Base-by-base conservation (phyloP, 2,888 invertebrate genomes). In the Pachliopta kotzebuea region DNA sequence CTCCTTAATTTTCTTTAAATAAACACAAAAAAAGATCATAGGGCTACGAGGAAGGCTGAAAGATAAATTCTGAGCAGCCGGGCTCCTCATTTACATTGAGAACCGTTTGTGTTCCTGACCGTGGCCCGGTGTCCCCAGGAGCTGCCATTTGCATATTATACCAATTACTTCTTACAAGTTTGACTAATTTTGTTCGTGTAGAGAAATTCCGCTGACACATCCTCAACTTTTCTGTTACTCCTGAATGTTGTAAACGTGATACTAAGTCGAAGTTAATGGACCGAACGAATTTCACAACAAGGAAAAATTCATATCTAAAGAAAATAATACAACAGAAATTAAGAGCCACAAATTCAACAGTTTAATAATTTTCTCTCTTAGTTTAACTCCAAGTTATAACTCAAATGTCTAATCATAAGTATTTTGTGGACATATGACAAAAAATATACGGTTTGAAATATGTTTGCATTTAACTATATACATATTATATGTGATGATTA, bases 81-180 rank as follows among this genome's bases (percentile, higher is more conserved):
- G 65, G 68, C 71, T 70, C 71, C 81, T 87, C 79, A 88, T 89
- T 88, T 85, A 80, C 87, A 86, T 88, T 75, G 76, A 80, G 78
- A 85, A 80, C 78, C 83, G 81, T 84, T 85, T 78, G 80, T 75
- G 78, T 72, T 74, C 75, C 75, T 78, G 79, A 78, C 83, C 80
- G 78, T 70, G 73, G 74, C 74, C 66, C 74, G 74, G 73, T 72
- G 70, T 72, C 74, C 84, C 78, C 82, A 66, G 67, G 75, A 78
- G 78, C 69, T 65, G 66, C 71, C 71, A 86, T 89, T 89, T 86
- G 83, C 88, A 87, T 88, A 75, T 81, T 80, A 82, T 82, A 78
- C 81, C 83, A 84, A 88, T 89, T 86, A 85, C 85, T 86, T 86
- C 80, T 80, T 80, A 82, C 80, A 84, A 84, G 78, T 85, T 45